These are phyloP conservation scores for Tricholaema leucomelas DNA, from an alignment of 2,113 vertebrate species.

Conservation along the genomic window DNA sequence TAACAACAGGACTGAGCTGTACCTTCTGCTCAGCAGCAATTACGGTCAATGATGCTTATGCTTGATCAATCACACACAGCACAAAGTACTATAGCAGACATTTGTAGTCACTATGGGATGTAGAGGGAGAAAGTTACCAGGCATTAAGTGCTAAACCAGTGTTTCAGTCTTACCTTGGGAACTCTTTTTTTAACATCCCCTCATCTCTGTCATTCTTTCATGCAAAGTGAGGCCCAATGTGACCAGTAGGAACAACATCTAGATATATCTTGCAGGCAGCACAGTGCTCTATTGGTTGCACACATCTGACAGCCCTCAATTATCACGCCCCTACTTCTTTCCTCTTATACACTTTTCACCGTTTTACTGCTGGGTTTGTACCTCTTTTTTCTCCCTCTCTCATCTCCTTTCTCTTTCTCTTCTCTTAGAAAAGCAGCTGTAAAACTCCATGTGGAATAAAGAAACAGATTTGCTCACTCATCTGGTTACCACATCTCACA, in stretches of 20 bases:
- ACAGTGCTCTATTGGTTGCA: fast-evolving
- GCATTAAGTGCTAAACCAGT: background rate
- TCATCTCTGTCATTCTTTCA: background rate
- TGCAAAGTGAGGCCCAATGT: fast-evolving
- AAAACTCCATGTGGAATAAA: background rate
- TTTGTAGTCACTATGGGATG: background rate
- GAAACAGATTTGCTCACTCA: background rate
- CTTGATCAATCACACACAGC: background rate
- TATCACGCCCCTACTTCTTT: background rate
- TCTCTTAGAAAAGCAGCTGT: background rate
- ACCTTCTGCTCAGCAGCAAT: background rate
- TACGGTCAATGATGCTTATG: background rate
- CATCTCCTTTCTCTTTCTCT: background rate
- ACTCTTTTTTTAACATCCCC: background rate
- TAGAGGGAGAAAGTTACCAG: background rate
- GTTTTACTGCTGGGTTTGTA: background rate
- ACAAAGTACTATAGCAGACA: background rate
- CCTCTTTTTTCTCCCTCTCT: background rate
- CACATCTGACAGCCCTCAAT: background rate
- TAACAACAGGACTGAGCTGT: background rate
- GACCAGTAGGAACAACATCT: background rate
- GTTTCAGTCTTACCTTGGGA: background rate
- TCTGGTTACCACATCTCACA: background rate
- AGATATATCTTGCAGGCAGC: background rate
- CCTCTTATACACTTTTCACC: background rate